Base-by-base conservation (phyloP, 2,113 vertebrate genomes). In the Anhinga anhinga region DNA sequence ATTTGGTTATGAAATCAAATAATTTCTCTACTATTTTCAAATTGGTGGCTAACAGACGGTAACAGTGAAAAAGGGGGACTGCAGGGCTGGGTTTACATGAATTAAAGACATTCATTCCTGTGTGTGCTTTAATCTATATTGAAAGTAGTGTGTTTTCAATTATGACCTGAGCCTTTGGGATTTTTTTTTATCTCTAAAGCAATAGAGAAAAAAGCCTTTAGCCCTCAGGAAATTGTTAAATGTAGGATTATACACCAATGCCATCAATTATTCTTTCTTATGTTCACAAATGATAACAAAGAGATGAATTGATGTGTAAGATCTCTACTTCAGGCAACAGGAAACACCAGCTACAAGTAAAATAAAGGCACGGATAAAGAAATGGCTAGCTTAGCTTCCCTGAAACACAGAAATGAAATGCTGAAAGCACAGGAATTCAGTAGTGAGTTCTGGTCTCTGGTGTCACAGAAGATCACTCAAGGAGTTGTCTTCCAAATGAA, bases 1-100 rank as follows among this genome's bases (percentile, higher is more conserved):
- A 93, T 95, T 95, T 94, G 91, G 80, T 95, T 95, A 96, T 97
- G 93, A 97, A 95, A 95, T 88, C 90, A 93, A 96, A 96, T 94
- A 0, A 93, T 95, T 97, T 95, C 66, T 96, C 81, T 79, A 32
- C 65, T 88, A 21, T 85, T 91, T 95, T 94, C 91, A 96, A 91
- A 95, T 91, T 89, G 88, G 56, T 89, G 83, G 66, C 86, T 97
- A 96, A 94, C 25, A 0, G 88, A 72, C 9, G 1, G 81, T 95
- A 94, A 96, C 62, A 15, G 30, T 89, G 86, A 89, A 95, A 92
- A 94, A 16, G 23, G 34, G 73, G 53, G n/a, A 81, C 61, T 90
- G 50, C 49, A 77, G 63, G 69, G 36, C 65, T 87, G 86, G 40
- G 70, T 85, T 94, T 97, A 94, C 91, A 80, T 82, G 83, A 95